Base-by-base conservation (phyloP, 2,113 vertebrate species). In the Aepyceros melampus region DNA sequence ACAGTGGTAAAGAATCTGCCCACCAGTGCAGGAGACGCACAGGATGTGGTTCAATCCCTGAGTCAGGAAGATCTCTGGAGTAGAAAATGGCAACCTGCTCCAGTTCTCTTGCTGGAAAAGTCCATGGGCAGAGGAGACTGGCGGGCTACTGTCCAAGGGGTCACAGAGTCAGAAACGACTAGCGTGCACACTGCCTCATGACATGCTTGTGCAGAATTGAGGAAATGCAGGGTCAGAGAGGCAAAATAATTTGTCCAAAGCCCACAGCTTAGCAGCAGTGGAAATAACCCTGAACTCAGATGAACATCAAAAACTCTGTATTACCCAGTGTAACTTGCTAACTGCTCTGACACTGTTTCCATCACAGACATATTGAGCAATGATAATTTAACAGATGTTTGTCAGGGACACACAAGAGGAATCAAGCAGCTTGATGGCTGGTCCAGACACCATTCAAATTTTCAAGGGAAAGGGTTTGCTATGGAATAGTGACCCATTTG, bases 401-500 rank as follows among this genome's bases (percentile, higher is more conserved):
- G 79, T 79, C 25, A 53, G 79, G 71, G 43, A 76, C 8, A 12
- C 10, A 87, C 17, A 2, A 58, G 79, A 87, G 36, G 53, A 92
- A 94, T 71, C 33, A 91, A 71, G 40, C 2, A 81, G 60, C 47
- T 43, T 36, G 92, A 89, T 19, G 67, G 51, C 58, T 94, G 84
- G 64, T 53, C n/a, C 17, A 84, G 49, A 62, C 27, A 15, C 55
- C 29, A 84, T n/a, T 90, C 14, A 76, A 95, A 84, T 89, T 87
- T 45, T 82, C 40, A 55, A 58, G 45, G 71, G 36, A 58, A 31
- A 92, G 51, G 17, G 7, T 83, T 96, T 89, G 62, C 29, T 60
- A 84, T 1, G 14, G 78, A 58, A 40, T 55, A 67, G 49, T 49
- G 82, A 93, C 56, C 95, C 93, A 97, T 89, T 40, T 84, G 74